Base-by-base conservation (phyloP, 2,797 vertebrate genomes). In the Gymnothorax javanicus region DNA sequence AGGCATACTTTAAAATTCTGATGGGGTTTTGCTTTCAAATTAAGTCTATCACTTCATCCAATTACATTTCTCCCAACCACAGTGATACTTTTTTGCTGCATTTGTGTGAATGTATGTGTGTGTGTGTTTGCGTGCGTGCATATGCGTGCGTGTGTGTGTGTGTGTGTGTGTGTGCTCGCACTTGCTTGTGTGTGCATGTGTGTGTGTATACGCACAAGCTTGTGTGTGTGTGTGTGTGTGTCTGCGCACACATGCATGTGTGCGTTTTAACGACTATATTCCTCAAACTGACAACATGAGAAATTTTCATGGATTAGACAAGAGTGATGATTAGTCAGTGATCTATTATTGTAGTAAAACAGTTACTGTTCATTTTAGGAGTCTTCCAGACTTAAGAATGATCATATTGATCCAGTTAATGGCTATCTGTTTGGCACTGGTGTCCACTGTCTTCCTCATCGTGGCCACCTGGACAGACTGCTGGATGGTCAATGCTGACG, bases 401-500 rank as follows among this genome's bases (percentile, higher is more conserved):
- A 92, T 90, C 0, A 7, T 88, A 58, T 75, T 88, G 43, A 67
- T 95, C 83, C 93, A 94, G 89, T 85, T 93, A 88, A 83, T 67
- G 0, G 93, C 90, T 0, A 93, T 95, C 0, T 88, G 86, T 7
- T 82, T 95, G 0, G 88, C 92, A 69, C 90, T 95, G 3, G 73
- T 95, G 85, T 95, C 94, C 0, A 90, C 93, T 0, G 2, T 94
- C 83, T 93, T 96, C 91, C 90, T 96, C 0, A 89, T 95, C 7
- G 92, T 93, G 13, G 95, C 95, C n/a, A 95, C 94, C 0, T 94
- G 94, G 93, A 95, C 95, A 0, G 95, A 96, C 87, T 96, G 95
- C 90, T 96, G 95, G 95, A 95, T 96, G 93, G 94, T 95, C 81
- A 96, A 96, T 0, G 89, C 94, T 1, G 95, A 96, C 0, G 95